Evolutionary conservation across 2,113 vertebrate genomes (phyloP).

Genomic region (Tachycineta bicolor): DNA sequence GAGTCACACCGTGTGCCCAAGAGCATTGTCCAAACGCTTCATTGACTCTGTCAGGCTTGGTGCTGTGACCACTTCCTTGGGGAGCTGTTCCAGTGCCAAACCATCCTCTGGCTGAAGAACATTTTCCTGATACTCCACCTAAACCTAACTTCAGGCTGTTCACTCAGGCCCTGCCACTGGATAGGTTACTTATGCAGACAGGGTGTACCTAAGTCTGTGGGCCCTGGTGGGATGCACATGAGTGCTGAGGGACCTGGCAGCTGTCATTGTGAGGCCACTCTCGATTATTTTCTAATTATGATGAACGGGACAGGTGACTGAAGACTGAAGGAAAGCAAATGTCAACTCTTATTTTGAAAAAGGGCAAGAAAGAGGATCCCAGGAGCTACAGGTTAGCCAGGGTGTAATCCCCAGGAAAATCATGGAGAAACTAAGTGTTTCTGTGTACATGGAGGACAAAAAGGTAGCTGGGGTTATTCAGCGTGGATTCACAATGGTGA

Average conservation of each 20-base stretch:
- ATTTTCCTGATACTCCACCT: not conserved
- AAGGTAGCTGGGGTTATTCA: not conserved
- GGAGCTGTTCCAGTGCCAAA: not conserved
- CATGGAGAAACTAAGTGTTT: rapidly evolving
- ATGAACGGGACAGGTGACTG: not conserved
- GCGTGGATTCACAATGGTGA: not conserved
- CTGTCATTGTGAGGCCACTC: not conserved
- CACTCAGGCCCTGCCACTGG: not conserved
- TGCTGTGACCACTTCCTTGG: not conserved
- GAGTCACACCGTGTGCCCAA: not conserved
- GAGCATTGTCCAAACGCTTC: not conserved
- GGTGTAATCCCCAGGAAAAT: not conserved
- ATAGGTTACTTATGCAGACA: not conserved
- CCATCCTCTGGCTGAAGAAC: not conserved
- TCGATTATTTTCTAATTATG: not conserved
- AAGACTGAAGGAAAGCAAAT: not conserved
- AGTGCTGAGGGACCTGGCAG: not conserved
- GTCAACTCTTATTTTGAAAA: not conserved
- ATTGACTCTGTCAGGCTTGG: not conserved
- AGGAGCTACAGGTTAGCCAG: not conserved
- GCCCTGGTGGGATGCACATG: not conserved
- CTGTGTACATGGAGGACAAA: not conserved
- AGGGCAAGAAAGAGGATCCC: not conserved
- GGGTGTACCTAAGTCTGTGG: rapidly evolving
- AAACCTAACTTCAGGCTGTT: not conserved